Evolutionary conservation across 2,888 invertebrate genomes (phyloP), one percentile per base, ranked within the genome.

Genomic region (Chymomyza amoena): DNA sequence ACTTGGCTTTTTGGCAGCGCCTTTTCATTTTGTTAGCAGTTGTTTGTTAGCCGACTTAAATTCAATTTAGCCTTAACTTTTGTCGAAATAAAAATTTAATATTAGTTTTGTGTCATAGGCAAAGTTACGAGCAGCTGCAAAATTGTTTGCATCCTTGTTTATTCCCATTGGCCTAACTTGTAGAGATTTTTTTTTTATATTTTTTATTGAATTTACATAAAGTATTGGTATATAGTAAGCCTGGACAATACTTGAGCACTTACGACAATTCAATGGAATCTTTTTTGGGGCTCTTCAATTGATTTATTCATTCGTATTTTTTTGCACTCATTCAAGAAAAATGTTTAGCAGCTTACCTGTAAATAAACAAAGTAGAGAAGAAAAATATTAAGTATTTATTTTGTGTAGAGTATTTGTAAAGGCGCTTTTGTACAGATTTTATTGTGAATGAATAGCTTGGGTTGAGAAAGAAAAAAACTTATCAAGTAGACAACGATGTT

Each of bases 1-100:
- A 20, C 15, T 66, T 52, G n/a, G 36, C 36, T 18, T 36, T 20
- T 18, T 36, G 16, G 13, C 60, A n/a, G 25, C 54, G 32, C 45
- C 70, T 13, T 36, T 60, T 15, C 45, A 59, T 25, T 45, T 45
- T 50, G 63, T 57, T 61, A 6, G 50, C 59, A 57, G 60, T 59
- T 52, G 59, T 32, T 64, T 66, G 76, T 69, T 69, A 32, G 60
- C 68, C 50, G 36, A 54, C 32, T 64, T 54, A 64, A 78, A 79
- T 75, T 79, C 73, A 77, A 79, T 72, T 77, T 79, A 69, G 60
- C 50, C 75, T 75, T 61, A 77, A 75, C 77, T 75, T 71, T 77
- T 75, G 78, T 68, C 54, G 66, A 64, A 64, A 73, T 59, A 78
- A 75, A 68, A 75, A 75, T 77, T 79, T 70, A 70, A 79, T 79